A percentile compares a stretch with the other conserved stretches of the same genome.
Evolutionary conservation across 2,797 vertebrate species (phyloP).

Genomic region (Peromyscus nudipes): DNA sequence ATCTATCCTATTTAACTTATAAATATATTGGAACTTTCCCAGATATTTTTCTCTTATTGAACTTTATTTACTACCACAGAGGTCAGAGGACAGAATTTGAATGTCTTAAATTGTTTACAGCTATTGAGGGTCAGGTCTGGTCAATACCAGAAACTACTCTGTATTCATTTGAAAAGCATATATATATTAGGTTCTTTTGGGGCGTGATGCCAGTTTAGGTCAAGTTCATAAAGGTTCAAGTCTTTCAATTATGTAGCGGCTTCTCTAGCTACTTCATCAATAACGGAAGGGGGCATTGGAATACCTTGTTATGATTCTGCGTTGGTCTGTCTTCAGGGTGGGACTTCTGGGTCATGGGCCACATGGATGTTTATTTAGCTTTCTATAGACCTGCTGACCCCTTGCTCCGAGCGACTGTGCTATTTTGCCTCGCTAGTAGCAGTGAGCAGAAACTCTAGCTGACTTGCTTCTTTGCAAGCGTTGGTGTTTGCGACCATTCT

Average conservation of each 20-base stretch:
- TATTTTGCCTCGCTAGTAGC: background rate
- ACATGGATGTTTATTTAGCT: background rate
- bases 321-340: background rate
- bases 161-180: background rate
- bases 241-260: background rate
- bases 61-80: background rate
- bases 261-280: background rate
- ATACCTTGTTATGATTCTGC: background rate
- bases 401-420: background rate
- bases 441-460: background rate
- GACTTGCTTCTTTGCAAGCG: background rate
- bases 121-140: background rate
- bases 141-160: background rate
- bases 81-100: background rate
- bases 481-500: background rate
- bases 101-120: background rate
- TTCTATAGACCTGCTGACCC: background rate
- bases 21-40: background rate
- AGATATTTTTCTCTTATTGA: background rate
- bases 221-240: background rate
- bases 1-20: conserved; percentile 3
- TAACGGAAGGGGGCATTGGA: background rate
- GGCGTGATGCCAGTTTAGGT: background rate
- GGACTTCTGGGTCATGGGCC: background rate
- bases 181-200: background rate